A percentile compares a stretch with the other conserved stretches of the same genome.
Conservation (phyloP, 2,797 vertebrate genomes). For the Sebastes baramenuke region DNA sequence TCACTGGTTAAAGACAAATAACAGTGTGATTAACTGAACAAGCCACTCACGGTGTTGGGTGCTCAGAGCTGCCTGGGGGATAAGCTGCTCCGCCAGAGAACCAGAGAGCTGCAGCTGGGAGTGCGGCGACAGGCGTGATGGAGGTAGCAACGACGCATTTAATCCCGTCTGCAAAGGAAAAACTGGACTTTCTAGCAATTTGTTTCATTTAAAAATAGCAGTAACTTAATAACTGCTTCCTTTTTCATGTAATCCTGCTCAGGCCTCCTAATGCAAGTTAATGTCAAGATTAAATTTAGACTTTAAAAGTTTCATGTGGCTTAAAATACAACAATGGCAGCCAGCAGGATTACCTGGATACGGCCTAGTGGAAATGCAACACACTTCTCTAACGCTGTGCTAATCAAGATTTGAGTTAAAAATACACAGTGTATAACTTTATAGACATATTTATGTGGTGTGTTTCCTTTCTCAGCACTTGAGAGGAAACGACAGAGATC, state of each 20-base stretch:
- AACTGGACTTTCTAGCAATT: background rate
- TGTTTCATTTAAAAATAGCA: background rate
- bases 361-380: background rate
- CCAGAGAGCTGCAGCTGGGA: constrained; percentile 82
- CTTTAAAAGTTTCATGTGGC: background rate
- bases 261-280: background rate
- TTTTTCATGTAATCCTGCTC: background rate
- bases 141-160: constrained; percentile 82
- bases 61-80: constrained; percentile 76
- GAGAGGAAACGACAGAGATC: background rate
- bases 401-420: background rate
- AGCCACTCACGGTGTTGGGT: constrained; percentile 80
- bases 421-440: background rate
- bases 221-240: background rate
- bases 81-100: constrained; percentile 74
- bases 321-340: background rate
- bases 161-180: constrained; percentile 80
- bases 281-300: background rate
- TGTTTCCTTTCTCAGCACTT: background rate
- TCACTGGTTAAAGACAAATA: constrained; percentile 4
- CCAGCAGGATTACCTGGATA: background rate
- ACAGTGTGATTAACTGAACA: constrained; percentile 22
- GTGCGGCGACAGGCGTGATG: constrained; percentile 85
- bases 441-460: background rate
- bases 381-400: background rate